phyloP scores from a whole-genome alignment of 64 coral and sea anemone genomes.

The Montipora capricornis region DNA sequence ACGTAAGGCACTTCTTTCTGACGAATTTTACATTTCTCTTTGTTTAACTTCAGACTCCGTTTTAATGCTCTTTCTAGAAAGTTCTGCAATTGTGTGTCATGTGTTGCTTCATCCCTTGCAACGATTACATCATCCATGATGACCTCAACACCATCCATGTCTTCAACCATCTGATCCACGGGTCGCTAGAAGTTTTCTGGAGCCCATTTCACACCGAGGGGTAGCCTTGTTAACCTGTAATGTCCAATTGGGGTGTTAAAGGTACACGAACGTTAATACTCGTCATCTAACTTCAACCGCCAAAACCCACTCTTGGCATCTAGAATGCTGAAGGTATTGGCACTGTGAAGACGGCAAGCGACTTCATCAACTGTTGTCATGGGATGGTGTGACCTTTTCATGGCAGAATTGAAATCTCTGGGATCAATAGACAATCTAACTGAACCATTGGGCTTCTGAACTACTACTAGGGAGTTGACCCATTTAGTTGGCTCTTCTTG shows the following conservation, averaged over 20 bases:
- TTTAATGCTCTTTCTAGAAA: slow-evolving; percentile 43
- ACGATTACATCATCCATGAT: slow-evolving; percentile 76
- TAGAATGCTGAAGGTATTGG: slow-evolving; percentile 46
- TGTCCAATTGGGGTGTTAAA: slow-evolving; percentile 72
- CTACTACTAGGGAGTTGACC: slow-evolving; percentile 46
- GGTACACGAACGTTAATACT: slow-evolving; percentile 42
- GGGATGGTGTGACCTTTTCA: slow-evolving; percentile 67
- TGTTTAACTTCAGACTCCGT: slow-evolving; percentile 55
- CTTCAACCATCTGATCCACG: slow-evolving; percentile 72
- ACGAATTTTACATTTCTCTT: slow-evolving; percentile 24
- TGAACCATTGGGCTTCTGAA: slow-evolving; percentile 34
- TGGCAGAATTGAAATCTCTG: slow-evolving; percentile 59
- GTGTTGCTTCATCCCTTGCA: slow-evolving; percentile 21
- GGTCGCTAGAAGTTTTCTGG: slow-evolving; percentile 69
- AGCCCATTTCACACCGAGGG: slow-evolving; percentile 74
- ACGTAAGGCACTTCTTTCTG: slow-evolving; percentile 60
- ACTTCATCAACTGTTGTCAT: slow-evolving; percentile 73
- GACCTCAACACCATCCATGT: slow-evolving; percentile 57
- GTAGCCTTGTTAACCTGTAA: slow-evolving; percentile 68
- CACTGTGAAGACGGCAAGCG: slow-evolving; percentile 23
- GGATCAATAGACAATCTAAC: slow-evolving; percentile 68
- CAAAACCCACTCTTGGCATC: slow-evolving; percentile 62
- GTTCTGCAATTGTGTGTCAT: slow-evolving; percentile 37
- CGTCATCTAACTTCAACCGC: slow-evolving; percentile 70
- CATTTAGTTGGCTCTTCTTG: slow-evolving; percentile 37